These are phyloP conservation scores for Schrankia costaestrigalis DNA, from an alignment of 2,888 invertebrate genomes.

Conservation along the genomic window DNA sequence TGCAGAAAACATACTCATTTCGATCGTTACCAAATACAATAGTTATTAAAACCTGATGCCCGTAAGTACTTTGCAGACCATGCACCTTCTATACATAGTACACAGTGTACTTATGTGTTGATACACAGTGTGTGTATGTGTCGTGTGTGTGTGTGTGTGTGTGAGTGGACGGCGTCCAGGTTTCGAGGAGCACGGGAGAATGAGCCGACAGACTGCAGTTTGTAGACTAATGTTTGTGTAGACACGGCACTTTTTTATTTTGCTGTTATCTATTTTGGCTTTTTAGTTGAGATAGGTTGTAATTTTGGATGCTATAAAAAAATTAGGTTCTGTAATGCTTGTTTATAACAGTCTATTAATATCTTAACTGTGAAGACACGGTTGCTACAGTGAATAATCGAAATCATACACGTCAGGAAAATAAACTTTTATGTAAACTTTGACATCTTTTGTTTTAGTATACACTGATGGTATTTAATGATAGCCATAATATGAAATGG, in stretches of 20 bases:
- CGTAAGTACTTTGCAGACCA: constrained; percentile 52
- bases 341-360: no score
- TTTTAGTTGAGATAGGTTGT: neutral
- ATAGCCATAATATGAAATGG: no score
- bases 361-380: no score
- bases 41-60: constrained; percentile 73
- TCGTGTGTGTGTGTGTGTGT: constrained; percentile 39
- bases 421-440: no score
- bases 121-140: constrained; percentile 23
- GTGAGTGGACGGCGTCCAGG: constrained; percentile 74
- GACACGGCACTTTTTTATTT: constrained; percentile 25
- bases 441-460: no score
- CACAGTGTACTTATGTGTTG: constrained; percentile 12
- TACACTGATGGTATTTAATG: no score
- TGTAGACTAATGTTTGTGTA: constrained; percentile 38
- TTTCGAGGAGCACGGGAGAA: constrained; percentile 65
- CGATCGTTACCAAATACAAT: constrained; percentile 79
- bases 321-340: no score
- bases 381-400: no score
- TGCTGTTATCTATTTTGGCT: neutral
- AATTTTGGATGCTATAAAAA: no score
- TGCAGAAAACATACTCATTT: constrained; percentile 62
- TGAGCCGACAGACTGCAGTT: constrained; percentile 55
- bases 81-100: constrained; percentile 39
- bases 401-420: no score